Conservation (phyloP, 2,797 vertebrate genomes). For the Limosa lapponica region DNA sequence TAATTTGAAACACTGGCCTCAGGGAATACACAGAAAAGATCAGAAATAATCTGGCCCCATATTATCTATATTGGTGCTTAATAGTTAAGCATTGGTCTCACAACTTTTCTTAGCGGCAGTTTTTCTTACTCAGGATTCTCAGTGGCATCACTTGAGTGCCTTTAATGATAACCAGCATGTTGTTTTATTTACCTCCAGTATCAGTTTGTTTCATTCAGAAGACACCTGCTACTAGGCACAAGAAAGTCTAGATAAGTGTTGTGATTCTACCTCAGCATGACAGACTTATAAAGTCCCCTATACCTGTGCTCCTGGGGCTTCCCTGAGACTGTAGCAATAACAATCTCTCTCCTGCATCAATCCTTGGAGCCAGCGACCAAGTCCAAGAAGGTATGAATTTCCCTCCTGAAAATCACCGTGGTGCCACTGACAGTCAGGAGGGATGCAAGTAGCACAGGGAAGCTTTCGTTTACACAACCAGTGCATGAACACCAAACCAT, state of each 20-base stretch:
- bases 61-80: background rate
- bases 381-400: background rate
- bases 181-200: background rate
- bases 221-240: background rate
- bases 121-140: background rate
- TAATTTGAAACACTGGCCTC: constrained; percentile 6
- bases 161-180: background rate
- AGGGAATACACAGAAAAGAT: background rate
- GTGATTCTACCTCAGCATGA: background rate
- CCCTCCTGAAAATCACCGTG: background rate
- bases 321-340: background rate
- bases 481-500: background rate
- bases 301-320: background rate
- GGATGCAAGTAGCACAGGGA: background rate
- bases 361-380: accelerated
- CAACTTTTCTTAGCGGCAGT: background rate
- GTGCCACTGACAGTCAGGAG: background rate
- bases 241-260: background rate
- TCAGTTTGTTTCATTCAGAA: background rate
- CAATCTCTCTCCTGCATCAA: background rate
- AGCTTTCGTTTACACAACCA: background rate
- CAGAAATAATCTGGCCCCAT: background rate
- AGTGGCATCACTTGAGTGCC: background rate
- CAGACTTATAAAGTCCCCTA: background rate
- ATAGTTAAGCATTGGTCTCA: background rate